Base-by-base conservation (phyloP, 1,140 invertebrate genomes). In the Piezodorus guildinii region DNA sequence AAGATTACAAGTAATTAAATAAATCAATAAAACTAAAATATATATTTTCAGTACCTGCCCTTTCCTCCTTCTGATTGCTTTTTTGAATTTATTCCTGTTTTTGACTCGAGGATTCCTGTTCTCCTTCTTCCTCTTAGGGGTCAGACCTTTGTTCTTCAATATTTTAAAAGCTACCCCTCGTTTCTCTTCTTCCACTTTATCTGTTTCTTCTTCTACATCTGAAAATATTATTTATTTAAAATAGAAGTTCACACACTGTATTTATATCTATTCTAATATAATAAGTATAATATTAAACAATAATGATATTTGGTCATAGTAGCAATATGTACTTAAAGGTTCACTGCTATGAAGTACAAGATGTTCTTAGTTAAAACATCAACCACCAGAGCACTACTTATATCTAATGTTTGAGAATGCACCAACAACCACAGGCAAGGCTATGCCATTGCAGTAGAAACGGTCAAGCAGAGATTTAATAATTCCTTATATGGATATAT, bases 61-160 rank as follows among this genome's bases (percentile, higher is more conserved):
- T 77, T 90, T 94, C 72, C 93, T 85, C 27, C 89, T 83, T 65
- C 94, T 90, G 67, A 87, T 83, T 0, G 94, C 94, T 76, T 94
- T 95, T 59, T 86, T 81, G 73, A 84, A 96, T 73, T 96, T 96
- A 65, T 86, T 86, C 69, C 88, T 87, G 74, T 96, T 86, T 73
- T 94, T 94, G 0, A 98, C 92, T 71, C 94, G 80, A 0, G 94
- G 94, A 83, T 97, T 97, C 67, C 90, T 81, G 69, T 86, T 81
- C 72, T 94, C 91, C 73, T 94, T 96, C 72, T 90, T 94, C 64
- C 91, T 83, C 67, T 86, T 79, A 14, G 92, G 90, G 45, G 86
- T 94, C 1, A 97, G 78, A 45, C 94, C 94, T 77, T 94, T 96
- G 71, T 98, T 98, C 75, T 96, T 96, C 10, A 87, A 84, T 71